Evolutionary conservation across 2,888 invertebrate species (phyloP).

Genomic region (Drosophila demipolita): DNA sequence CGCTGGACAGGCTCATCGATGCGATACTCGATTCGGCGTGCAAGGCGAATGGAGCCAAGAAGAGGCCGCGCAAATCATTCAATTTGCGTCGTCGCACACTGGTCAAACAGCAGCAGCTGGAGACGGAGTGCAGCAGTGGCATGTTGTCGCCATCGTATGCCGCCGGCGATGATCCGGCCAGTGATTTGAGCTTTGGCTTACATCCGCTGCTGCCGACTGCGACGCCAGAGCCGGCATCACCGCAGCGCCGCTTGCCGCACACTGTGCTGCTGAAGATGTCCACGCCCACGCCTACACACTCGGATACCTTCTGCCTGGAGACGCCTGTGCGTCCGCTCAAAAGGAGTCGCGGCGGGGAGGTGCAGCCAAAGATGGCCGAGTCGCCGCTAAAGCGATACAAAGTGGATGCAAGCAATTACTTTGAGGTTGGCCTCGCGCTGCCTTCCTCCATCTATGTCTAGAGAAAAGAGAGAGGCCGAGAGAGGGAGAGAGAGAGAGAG

Average conservation of each 20-base stretch:
- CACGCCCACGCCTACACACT: conserved; percentile 55
- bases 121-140: conserved; percentile 49
- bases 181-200: conserved; percentile 82
- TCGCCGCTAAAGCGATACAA: conserved; percentile 77
- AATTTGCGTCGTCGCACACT: conserved; percentile 81
- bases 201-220: conserved; percentile 36
- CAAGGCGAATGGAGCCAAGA: conserved; percentile 73
- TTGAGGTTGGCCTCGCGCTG: conserved; percentile 83
- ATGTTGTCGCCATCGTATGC: conserved; percentile 83
- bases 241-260: conserved; percentile 37
- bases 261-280: conserved; percentile 59
- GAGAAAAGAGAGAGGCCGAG: background rate
- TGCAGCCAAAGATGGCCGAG: conserved; percentile 26
- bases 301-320: conserved; percentile 74
- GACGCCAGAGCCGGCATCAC: conserved; percentile 67
- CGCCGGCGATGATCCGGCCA: conserved; percentile 84
- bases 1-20: conserved; percentile 84
- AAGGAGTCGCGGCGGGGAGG: conserved; percentile 37
- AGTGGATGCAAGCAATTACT: conserved; percentile 78
- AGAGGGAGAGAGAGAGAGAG: background rate
- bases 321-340: conserved; percentile 72
- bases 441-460: conserved; percentile 83
- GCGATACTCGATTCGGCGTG: conserved; percentile 84
- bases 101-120: conserved; percentile 77
- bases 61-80: conserved; percentile 79